Percentiles rank a stretch among this genome's conserved stretches.
These are phyloP conservation scores for Wasmannia auropunctata DNA, from an alignment of 1,140 invertebrate species.

Conservation along the genomic window DNA sequence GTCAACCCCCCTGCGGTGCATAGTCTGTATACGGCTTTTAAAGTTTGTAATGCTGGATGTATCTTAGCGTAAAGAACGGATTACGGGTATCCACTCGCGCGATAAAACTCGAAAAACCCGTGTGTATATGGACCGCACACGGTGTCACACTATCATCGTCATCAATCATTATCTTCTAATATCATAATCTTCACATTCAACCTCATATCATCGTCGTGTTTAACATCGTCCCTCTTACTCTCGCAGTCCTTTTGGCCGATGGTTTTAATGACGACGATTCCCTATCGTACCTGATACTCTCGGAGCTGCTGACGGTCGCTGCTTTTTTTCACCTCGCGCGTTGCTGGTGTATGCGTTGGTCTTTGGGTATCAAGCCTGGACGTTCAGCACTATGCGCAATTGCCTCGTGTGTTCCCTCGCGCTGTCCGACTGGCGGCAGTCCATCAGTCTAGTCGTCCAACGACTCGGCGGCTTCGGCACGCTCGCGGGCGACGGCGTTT, in stretches of 20 bases:
- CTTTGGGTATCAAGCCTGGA: constrained; percentile 84
- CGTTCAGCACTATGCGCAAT: constrained; percentile 87
- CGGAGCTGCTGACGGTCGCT: constrained; percentile 32
- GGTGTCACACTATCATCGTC: constrained; percentile 40
- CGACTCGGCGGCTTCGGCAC: constrained; percentile 87
- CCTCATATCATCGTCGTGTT: constrained; percentile 7
- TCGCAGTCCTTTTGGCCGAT: constrained; percentile 8
- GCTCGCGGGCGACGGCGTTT: constrained; percentile 87
- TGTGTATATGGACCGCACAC: constrained; percentile 45
- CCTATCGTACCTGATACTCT: constrained; percentile 39
- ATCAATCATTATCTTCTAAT: no score
- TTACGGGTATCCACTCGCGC: constrained; percentile 37
- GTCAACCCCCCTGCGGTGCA: constrained; percentile 1
- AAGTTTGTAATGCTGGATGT: constrained; percentile 59
- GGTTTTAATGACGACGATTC: constrained; percentile 42
- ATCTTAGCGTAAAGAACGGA: constrained; percentile 64
- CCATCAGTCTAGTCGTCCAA: constrained; percentile 83
- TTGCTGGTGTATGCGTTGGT: neutral
- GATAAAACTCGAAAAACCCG: constrained; percentile 64
- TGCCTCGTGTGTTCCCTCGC: constrained; percentile 81
- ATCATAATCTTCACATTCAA: neutral
- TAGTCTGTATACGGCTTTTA: constrained; percentile 42
- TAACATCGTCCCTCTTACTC: neutral
- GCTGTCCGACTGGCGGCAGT: constrained; percentile 73
- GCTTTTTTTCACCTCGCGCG: constrained; percentile 12